Evolutionary conservation across 2,797 vertebrate genomes (phyloP), one percentile per base, ranked within the genome.

Genomic region (Catostomus latipinnis): DNA sequence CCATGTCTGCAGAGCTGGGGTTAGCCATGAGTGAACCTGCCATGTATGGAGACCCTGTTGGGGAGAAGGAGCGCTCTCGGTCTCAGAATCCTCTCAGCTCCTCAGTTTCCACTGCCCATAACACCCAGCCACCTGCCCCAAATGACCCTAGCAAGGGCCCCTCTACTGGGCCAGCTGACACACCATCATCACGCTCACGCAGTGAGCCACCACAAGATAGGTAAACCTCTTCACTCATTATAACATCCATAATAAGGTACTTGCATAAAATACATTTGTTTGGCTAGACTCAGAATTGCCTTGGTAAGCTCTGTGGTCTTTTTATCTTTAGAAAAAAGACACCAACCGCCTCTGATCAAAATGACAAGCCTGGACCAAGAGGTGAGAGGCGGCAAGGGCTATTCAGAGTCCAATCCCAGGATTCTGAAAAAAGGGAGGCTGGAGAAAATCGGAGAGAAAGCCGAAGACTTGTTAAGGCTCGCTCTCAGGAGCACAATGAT

Each of bases 201-300:
- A 99, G 98, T 81, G 98, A 99, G 87, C 97, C 97, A 79, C 97
- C 98, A 0, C 90, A 94, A 92, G 97, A 98, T 82, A 95, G 94
- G 98, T 99, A 95, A 43, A 1, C n/a, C 4, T 34, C 34, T 34
- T 34, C 49, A 11, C 54, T 49, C 6, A 34, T 1, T 4, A 0
- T 57, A 50, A 61, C 5, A 54, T 4, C 50, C 13, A 9, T 10
- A 57, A 43, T n/a, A 65, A 34, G 34, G 34, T 34, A 12, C 11
- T 1, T 61, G 8, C 22, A 34, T 12, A 6, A 8, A 61, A 11
- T 5, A 61, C 8, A 58, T 16, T 43, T 71, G 43, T 71, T 34
- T 54, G 49, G 3, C 34, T 34, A 4, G 34, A 34, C 22, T 69
- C 6, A 61, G 14, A 63, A n/a, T 61, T 49, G 72, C 16, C 80